Evolutionary conservation across 2,888 invertebrate genomes (phyloP).

Genomic region (Diloba caeruleocephala): DNA sequence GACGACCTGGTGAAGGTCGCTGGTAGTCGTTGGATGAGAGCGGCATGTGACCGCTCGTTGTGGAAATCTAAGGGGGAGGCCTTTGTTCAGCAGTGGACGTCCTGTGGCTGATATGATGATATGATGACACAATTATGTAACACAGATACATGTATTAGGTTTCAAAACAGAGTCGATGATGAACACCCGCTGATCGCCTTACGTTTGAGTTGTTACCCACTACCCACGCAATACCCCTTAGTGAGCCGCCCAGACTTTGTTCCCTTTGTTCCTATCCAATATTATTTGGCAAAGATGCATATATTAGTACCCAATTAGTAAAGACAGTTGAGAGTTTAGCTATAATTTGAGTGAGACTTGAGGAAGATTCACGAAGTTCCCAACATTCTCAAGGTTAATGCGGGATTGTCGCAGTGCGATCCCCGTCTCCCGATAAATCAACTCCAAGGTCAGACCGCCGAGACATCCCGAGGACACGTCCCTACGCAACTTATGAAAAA

Average conservation of each 20-base stretch:
- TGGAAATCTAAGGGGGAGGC: too few relatives aligned
- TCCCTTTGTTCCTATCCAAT: constrained; percentile 4
- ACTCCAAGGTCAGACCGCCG: constrained; percentile 64
- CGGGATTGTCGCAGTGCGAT: constrained; percentile 77
- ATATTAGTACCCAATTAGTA: neutral
- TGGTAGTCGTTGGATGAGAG: too few relatives aligned
- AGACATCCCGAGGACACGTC: constrained; percentile 58
- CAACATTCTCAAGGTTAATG: constrained; percentile 59
- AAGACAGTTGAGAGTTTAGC: neutral
- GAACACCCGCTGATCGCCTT: constrained; percentile 57
- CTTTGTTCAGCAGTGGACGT: too few relatives aligned
- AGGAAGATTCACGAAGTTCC: constrained; percentile 23
- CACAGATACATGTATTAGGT: constrained; percentile 17
- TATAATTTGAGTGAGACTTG: constrained; percentile 5
- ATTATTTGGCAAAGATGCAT: constrained; percentile 12
- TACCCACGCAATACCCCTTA: constrained; percentile 45
- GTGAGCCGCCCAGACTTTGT: constrained; percentile 18
- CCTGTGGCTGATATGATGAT: too few relatives aligned
- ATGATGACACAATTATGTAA: too few relatives aligned
- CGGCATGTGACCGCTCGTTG: too few relatives aligned
- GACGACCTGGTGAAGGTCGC: too few relatives aligned
- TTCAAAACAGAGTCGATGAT: constrained; percentile 40
- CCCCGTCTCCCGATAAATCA: constrained; percentile 69
- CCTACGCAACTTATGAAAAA: constrained; percentile 21
- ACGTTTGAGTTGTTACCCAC: too few relatives aligned